Evolutionary conservation across 2,797 vertebrate species (phyloP).

Genomic region (Sarcophilus harrisii): DNA sequence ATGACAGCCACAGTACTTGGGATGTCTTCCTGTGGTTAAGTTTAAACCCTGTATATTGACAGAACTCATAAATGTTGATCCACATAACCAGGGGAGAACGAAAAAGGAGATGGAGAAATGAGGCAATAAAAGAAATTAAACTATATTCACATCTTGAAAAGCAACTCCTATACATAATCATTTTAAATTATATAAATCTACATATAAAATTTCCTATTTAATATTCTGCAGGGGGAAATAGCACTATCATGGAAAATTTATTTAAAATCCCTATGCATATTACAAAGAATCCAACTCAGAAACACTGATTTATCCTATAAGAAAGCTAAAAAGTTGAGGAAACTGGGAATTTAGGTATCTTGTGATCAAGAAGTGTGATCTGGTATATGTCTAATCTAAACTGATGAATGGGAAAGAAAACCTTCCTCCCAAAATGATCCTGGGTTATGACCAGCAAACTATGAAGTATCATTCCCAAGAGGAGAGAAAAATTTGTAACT

Average conservation of each 20-base stretch:
- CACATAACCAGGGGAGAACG: neutral
- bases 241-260: neutral
- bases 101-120: neutral
- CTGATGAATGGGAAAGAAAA: neutral
- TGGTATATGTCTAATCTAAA: neutral
- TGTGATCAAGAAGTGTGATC: neutral
- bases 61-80: neutral
- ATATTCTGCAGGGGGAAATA: neutral
- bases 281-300: neutral
- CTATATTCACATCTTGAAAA: neutral
- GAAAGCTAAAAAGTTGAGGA: neutral
- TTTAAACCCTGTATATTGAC: neutral
- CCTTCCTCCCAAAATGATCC: neutral
- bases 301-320: neutral
- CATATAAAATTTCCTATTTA: neutral
- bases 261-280: neutral
- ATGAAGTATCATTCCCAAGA: neutral
- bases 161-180: neutral
- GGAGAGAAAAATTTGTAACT: neutral
- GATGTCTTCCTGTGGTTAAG: neutral
- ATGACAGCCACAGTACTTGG: neutral
- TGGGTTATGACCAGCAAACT: neutral
- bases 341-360: neutral
- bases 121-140: neutral
- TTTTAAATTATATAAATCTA: neutral